Evolutionary conservation across 1,140 invertebrate species (phyloP).

Genomic region (Drosophila arawakana): DNA sequence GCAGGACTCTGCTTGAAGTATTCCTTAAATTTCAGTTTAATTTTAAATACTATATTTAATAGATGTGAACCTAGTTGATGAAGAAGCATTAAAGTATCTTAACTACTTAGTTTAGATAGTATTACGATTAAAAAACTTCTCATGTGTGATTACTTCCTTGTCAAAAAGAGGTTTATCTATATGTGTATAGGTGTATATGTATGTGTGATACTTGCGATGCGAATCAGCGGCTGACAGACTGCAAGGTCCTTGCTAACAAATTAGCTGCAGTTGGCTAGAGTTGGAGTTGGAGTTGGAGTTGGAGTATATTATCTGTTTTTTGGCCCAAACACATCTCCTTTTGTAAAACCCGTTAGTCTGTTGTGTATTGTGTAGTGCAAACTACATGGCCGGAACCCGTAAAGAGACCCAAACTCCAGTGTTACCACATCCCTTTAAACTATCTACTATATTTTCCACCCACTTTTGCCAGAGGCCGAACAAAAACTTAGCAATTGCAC

Average conservation of each 20-base stretch:
- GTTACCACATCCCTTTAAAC: neutral
- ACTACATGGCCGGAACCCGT: slow-evolving; percentile 41
- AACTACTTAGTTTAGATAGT: neutral
- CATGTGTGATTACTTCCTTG: neutral
- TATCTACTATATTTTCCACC: slow-evolving; percentile 17
- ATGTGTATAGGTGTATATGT: neutral
- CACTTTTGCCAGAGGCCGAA: slow-evolving; percentile 17
- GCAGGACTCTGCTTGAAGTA: too few species aligned
- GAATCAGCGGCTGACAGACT: slow-evolving; percentile 23
- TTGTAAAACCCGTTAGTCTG: slow-evolving; percentile 16
- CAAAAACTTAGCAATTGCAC: slow-evolving; percentile 32
- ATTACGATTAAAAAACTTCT: neutral
- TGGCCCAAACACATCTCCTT: slow-evolving; percentile 40
- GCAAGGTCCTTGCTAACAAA: slow-evolving; percentile 56
- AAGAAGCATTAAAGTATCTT: too few species aligned
- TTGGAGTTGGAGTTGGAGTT: slow-evolving; percentile 1
- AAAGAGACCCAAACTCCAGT: neutral
- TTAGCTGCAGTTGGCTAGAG: slow-evolving; percentile 58
- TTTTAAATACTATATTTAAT: too few species aligned
- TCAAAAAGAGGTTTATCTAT: neutral
- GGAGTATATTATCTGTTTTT: slow-evolving; percentile 64
- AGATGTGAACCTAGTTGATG: too few species aligned
- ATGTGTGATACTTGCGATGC: slow-evolving; percentile 47
- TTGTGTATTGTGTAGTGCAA: slow-evolving; percentile 5
- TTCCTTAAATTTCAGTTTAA: too few species aligned